phyloP scores from a whole-genome alignment of 1,140 invertebrate species.

The Streblospio benedicti region DNA sequence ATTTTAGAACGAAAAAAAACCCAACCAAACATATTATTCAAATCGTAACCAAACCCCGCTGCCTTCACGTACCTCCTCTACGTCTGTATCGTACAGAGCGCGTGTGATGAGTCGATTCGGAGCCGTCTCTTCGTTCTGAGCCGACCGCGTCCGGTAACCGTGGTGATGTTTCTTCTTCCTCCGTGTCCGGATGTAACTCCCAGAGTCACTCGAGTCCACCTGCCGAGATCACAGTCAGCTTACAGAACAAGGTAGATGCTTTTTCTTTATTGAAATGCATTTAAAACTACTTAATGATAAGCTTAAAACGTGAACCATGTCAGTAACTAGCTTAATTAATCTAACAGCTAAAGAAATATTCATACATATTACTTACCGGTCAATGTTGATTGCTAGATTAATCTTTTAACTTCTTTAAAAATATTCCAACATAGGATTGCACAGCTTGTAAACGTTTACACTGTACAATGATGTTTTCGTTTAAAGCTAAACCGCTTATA shows the following conservation, averaged over 20 bases:
- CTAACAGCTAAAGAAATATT: too few species aligned
- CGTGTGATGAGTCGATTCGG: conserved; percentile 38
- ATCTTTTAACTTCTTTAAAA: too few species aligned
- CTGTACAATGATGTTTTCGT: too few species aligned
- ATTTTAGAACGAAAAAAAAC: too few species aligned
- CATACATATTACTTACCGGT: too few species aligned
- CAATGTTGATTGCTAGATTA: too few species aligned
- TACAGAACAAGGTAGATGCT: neutral
- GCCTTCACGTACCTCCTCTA: conserved; percentile 35
- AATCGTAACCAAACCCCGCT: too few species aligned
- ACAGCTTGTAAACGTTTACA: too few species aligned
- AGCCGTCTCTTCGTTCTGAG: conserved; percentile 28
- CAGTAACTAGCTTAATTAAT: too few species aligned
- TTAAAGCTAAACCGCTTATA: too few species aligned
- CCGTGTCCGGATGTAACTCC: conserved; percentile 24
- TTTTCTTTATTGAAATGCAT: neutral
- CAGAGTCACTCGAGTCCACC: conserved; percentile 23
- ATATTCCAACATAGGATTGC: too few species aligned
- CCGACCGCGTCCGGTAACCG: neutral
- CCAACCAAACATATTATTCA: too few species aligned
- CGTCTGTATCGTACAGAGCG: conserved; percentile 46
- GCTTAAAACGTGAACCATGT: neutral
- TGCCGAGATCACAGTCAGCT: conserved; percentile 6
- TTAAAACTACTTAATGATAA: neutral
- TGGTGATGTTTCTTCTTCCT: conserved; percentile 6